Conservation (phyloP, 2,797 vertebrate species). For the Typhlichthys subterraneus region DNA sequence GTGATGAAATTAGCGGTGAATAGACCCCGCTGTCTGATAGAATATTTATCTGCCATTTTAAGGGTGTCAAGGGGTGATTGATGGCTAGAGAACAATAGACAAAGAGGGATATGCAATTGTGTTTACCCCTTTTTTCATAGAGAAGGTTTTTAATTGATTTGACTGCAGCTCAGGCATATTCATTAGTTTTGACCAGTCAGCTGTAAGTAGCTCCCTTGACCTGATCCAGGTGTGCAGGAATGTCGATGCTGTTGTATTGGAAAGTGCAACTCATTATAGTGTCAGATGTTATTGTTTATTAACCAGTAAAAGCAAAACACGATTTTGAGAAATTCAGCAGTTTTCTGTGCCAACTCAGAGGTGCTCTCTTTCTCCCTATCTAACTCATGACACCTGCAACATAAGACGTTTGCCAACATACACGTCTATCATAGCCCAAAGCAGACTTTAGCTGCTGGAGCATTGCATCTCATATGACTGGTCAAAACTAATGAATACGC, state of each 20-base stretch:
- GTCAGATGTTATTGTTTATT: conserved; percentile 23
- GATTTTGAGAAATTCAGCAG: not conserved
- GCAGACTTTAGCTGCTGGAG: not conserved
- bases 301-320: conserved; percentile 7
- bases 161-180: conserved; percentile 5
- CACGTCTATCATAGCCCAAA: not conserved
- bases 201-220: conserved; percentile 25
- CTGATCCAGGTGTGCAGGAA: conserved; percentile 23
- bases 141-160: conserved; percentile 22
- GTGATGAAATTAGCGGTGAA: conserved; percentile 50
- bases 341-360: conserved; percentile 3
- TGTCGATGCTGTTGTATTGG: conserved; percentile 32
- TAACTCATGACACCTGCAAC: not conserved
- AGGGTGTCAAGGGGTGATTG: conserved; percentile 44
- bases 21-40: conserved; percentile 49
- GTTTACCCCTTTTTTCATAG: conserved; percentile 18
- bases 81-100: conserved; percentile 9
- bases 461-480: not conserved
- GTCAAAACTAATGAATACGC: conserved; percentile 10
- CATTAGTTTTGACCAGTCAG: conserved; percentile 12
- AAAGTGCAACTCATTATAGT: conserved; percentile 2
- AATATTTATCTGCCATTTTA: conserved; percentile 73
- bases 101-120: conserved; percentile 13
- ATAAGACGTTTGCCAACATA: conserved; percentile 7
- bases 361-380: not conserved